Base-by-base conservation (phyloP, 2,113 vertebrate species). In the Megatriorchis doriae region DNA sequence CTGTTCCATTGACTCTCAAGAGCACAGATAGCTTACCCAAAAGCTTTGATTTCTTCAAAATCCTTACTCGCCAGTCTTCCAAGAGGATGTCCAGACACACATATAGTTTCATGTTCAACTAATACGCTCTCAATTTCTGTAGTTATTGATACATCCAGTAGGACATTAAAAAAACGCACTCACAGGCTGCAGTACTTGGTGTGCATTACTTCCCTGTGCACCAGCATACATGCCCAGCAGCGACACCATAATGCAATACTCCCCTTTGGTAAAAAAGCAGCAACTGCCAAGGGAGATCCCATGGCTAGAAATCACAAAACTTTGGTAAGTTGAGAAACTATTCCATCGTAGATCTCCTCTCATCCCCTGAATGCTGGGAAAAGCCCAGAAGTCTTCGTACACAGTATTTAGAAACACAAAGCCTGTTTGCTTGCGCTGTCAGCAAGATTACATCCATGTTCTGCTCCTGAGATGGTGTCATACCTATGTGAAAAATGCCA, bases 241-340 rank as follows among this genome's bases (percentile, higher is more conserved):
- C 1, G 4, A n/a, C 9, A 21, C 27, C 59, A 3, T 5, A 32
- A 6, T 3, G 13, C 32, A 43, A 26, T 13, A 15, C 34, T 25
- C 23, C 25, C 23, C 23, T 13, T 14, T 3, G 17, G 20, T 16
- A 29, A 72, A 18, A 18, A 26, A 8, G 12, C n/a, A 56, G 27
- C 55, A 63, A 47, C 58, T 40, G 47, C 47, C 5, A 59, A 47
- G 29, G 18, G 16, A 50, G 72, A 56, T 27, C 12, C 43, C 38
- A 19, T 2, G 9, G 32, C 36, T 22, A 38, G 13, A 23, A 53
- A 31, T 4, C 6, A 14, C 16, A 55, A 20, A 61, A 17, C 40
- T 38, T 20, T 2, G 4, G 16, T 18, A 50, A 56, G 40, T 0
- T 12, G 17, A 38, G n/a, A 25, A 59, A 21, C 26, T 29, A 7